phyloP scores from a whole-genome alignment of 2,113 vertebrate species.

The Prietella phreatophila region DNA sequence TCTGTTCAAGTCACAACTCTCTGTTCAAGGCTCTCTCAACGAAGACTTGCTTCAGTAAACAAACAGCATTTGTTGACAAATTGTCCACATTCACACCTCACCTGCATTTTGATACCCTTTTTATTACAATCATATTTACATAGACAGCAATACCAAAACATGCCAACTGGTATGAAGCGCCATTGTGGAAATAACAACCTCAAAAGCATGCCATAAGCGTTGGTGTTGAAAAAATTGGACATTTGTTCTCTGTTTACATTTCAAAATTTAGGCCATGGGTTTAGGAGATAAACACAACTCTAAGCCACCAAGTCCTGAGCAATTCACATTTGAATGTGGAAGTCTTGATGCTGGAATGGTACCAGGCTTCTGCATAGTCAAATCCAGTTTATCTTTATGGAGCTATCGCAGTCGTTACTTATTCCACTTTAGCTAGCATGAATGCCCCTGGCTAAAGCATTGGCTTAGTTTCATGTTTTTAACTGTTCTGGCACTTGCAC shows the following conservation, averaged over 20 bases:
- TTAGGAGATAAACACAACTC: conserved; percentile 68
- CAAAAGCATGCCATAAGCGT: conserved; percentile 66
- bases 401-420: conserved; percentile 60
- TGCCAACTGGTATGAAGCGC: conserved; percentile 62
- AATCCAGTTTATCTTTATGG: conserved; percentile 65
- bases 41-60: conserved; percentile 53
- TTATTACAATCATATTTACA: conserved; percentile 64
- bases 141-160: conserved; percentile 61
- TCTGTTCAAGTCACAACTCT: conserved; percentile 42
- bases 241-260: conserved; percentile 67
- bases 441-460: conserved; percentile 58
- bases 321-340: conserved; percentile 63
- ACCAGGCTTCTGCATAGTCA: conserved; percentile 51
- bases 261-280: conserved; percentile 70
- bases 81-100: conserved; percentile 42
- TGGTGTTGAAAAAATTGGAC: conserved; percentile 65
- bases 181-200: conserved; percentile 67
- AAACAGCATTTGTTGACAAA: conserved; percentile 57
- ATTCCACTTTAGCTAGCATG: conserved; percentile 55
- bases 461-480: conserved; percentile 60
- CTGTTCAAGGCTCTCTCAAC: conserved; percentile 49
- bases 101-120: conserved; percentile 51
- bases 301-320: conserved; percentile 65
- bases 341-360: conserved; percentile 58
- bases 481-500: conserved; percentile 60